phyloP scores from a whole-genome alignment of 2,888 invertebrate species.

The Tenodera sinensis region DNA sequence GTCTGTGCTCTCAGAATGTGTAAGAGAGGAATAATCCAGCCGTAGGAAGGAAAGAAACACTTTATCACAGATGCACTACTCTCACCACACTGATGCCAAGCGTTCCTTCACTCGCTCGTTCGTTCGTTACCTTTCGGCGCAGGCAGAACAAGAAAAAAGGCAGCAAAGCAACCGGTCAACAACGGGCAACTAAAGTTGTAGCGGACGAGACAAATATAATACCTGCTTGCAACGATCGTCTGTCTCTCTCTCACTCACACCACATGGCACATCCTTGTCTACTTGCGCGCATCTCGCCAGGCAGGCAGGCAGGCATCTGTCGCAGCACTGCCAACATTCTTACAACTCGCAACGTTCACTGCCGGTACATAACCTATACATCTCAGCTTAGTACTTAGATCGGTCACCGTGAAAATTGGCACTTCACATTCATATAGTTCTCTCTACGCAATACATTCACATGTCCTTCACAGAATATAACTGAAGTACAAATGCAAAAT shows the following conservation, averaged over 20 bases:
- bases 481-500: too few relatives aligned
- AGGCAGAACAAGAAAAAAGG: neutral
- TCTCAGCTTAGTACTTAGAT: too few relatives aligned
- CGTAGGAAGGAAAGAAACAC: neutral
- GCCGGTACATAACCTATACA: too few relatives aligned
- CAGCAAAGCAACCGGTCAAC: neutral
- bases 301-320: neutral
- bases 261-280: neutral
- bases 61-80: neutral
- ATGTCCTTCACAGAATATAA: too few relatives aligned
- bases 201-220: neutral
- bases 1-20: too few relatives aligned
- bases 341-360: too few relatives aligned
- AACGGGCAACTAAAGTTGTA: neutral
- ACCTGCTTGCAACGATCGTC: neutral
- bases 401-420: too few relatives aligned
- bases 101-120: too few relatives aligned
- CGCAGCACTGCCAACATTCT: too few relatives aligned
- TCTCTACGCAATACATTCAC: too few relatives aligned
- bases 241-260: neutral
- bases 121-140: neutral
- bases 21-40: neutral
- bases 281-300: neutral
- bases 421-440: too few relatives aligned
- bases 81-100: neutral